Evolutionary conservation across 2,113 vertebrate species (phyloP), one percentile per base, ranked within the genome.

Genomic region (Sylvietta virens): DNA sequence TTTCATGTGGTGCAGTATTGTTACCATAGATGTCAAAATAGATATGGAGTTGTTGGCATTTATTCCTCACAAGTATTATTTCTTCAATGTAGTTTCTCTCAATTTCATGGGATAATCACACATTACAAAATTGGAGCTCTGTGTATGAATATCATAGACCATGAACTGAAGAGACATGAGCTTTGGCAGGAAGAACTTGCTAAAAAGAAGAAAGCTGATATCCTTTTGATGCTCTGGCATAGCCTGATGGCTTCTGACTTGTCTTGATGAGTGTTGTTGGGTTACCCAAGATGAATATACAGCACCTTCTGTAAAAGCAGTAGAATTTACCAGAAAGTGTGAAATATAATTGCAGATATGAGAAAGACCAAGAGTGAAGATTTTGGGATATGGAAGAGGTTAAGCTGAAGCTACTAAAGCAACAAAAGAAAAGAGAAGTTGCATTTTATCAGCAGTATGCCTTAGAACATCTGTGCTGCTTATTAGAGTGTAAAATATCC

Each of bases 171-270:
- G 98, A 98, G 98, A 92, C 99, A 98, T 20, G 98, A 99, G 84
- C 98, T 99, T 86, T 99, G 99, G 99, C 98, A 99, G 90, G 99
- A 99, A 45, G 99, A 99, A 89, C 98, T 99, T 81, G 98, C 98
- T 97, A 99, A 99, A 97, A 99, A 99, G 97, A 99, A 98, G 96
- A 98, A 98, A 96, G 98, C 98, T 95, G 98, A 99, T 99, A 99
- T 99, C 99, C 98, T 99, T 99, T 98, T 58, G 66, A 14, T 90
- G 13, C 47, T 61, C 21, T 83, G 60, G 56, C 37, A 10, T 44
- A 67, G 56, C 17, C 65, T 64, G 17, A 31, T 58, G 60, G 13
- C 11, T 94, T 90, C 51, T 88, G 39, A 39, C 35, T 84, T 60
- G 13, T n/a, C 44, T 83, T 48, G 5, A 15, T 72, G 66, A 35